These are phyloP conservation scores for Tetramorium alpestre DNA, from an alignment of 1,140 invertebrate species.

Conservation along the genomic window DNA sequence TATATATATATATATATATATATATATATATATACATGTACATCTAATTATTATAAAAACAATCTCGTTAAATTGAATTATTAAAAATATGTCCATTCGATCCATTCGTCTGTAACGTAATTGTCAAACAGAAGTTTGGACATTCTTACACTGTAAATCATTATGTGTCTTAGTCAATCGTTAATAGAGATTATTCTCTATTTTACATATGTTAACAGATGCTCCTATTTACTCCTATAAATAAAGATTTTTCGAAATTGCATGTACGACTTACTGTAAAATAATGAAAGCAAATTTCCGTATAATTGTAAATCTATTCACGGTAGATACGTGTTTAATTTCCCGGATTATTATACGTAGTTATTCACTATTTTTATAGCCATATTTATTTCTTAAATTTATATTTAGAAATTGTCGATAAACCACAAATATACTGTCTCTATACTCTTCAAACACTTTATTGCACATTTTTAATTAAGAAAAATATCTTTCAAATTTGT, in stretches of 20 bases:
- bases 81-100: conserved; percentile 24
- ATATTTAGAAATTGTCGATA: conserved; percentile 30
- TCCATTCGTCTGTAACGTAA: conserved; percentile 22
- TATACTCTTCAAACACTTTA: conserved; percentile 9
- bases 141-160: conserved; percentile 35
- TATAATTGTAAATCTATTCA: background rate
- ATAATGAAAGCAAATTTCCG: conserved; percentile 10
- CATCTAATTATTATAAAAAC: conserved; percentile 54
- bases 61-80: conserved; percentile 29
- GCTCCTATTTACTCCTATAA: conserved; percentile 1
- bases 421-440: conserved; percentile 17
- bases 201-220: background rate
- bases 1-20: conserved; percentile 28
- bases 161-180: conserved; percentile 1
- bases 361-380: conserved; percentile 28
- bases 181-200: conserved; percentile 13
- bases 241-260: background rate
- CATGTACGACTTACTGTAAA: background rate
- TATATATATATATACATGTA: conserved; percentile 31
- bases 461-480: conserved; percentile 31
- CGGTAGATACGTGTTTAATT: background rate
- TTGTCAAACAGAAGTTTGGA: conserved; percentile 19
- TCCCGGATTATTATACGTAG: background rate
- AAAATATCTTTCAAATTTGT: conserved; percentile 16
- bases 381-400: conserved; percentile 39